Evolutionary conservation across 2,797 vertebrate species (phyloP), one percentile per base, ranked within the genome.

Genomic region (Ciconia nigra): DNA sequence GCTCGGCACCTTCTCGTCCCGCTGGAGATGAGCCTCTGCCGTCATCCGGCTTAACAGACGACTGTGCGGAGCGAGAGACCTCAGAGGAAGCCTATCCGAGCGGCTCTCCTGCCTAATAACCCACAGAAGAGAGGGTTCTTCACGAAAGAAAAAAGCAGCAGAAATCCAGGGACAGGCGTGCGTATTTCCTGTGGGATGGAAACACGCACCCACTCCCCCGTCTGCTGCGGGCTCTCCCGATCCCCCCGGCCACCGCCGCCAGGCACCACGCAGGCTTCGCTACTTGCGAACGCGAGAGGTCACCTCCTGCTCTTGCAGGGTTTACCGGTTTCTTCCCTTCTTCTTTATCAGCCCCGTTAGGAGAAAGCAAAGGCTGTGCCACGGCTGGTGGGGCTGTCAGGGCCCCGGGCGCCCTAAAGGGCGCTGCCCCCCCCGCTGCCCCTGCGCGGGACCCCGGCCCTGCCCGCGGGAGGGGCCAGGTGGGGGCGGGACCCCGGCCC

Each of bases 151-250:
- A 61, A 39, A 73, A 73, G n/a, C 49, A 55, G 61, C n/a, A 22
- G 57, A 33, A 35, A 15, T 10, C 3, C 33, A 15, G 47, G 33
- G n/a, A 42, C 42, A 28, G 14, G 26, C 4, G 1, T 2, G 22
- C 16, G 3, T 37, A 4, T 37, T 46, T 31, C 15, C 26, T 5
- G 1, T 8, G 52, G 57, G 22, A 47, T 31, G 65, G 70, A 7
- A 63, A 52, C 1, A 15, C 4, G 5, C 13, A 5, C 8, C 46
- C 2, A 1, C 55, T 28, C 25, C 17, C 29, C 4, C 9, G 1
- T 2, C 69, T 10, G 58, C 81, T 8, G 18, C 1, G 1, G 39
- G 29, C 19, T 39, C 51, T 57, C 46, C 7, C 3, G 2, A 14
- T 1, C 5, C 42, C 52, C 17, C 31, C 4, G 1, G 15, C 9